A percentile compares a stretch with the other conserved stretches of the same genome.
Conservation (phyloP, 2,113 vertebrate species). For the Tretioscincus oriximinensis region DNA sequence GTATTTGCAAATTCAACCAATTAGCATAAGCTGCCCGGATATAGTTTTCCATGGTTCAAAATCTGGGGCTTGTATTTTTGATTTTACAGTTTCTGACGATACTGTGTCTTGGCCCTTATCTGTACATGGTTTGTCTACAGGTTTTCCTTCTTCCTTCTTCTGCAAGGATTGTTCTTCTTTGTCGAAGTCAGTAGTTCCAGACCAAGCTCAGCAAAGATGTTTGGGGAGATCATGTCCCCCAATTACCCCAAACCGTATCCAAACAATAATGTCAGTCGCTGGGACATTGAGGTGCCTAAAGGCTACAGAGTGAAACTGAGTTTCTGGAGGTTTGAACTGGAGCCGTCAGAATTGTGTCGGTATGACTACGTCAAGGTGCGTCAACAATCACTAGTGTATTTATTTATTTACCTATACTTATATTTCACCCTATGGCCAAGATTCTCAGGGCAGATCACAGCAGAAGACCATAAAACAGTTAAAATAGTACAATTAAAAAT, state of each 20-base stretch:
- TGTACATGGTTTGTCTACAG: conserved; percentile 46
- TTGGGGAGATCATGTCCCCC: conserved; percentile 83
- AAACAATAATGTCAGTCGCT: conserved; percentile 70
- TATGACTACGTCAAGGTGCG: conserved; percentile 89
- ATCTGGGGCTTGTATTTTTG: background rate
- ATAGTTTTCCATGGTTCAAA: background rate
- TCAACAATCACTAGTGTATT: background rate
- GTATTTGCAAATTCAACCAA: background rate
- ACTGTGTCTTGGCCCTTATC: background rate
- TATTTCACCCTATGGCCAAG: too few relatives aligned
- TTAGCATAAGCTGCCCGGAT: background rate
- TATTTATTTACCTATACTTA: background rate
- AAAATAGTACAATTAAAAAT: too few relatives aligned
- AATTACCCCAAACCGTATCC: conserved; percentile 84
- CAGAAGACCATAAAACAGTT: too few relatives aligned
- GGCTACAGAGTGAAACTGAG: conserved; percentile 84
- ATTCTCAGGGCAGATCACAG: too few relatives aligned
- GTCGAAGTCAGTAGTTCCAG: conserved; percentile 13
- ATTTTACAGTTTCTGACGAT: too few relatives aligned
- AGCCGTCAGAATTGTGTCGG: conserved; percentile 81
- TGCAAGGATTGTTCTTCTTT: conserved; percentile 42
- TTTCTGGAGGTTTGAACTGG: conserved; percentile 87
- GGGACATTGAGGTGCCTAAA: conserved; percentile 78
- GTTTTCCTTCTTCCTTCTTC: conserved; percentile 47
- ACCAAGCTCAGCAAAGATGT: conserved; percentile 34